These are phyloP conservation scores for Sebastes steindachneri DNA, from an alignment of 2,797 vertebrate genomes.

Conservation along the genomic window DNA sequence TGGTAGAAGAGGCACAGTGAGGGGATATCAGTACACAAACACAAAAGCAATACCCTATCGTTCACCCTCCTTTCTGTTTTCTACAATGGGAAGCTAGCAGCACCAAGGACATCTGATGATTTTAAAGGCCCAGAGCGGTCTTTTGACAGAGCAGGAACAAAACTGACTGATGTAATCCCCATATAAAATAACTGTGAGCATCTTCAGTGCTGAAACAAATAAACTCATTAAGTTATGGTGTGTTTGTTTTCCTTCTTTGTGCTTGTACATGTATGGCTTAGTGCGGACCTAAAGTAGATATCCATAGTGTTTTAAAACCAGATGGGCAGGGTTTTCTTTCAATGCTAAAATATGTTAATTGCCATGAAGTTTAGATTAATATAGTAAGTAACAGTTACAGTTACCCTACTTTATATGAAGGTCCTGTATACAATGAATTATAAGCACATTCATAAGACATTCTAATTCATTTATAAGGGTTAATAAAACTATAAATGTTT, in stretches of 20 bases:
- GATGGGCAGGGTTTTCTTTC: neutral
- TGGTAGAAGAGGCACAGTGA: slow-evolving; percentile 64
- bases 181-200: slow-evolving; percentile 96
- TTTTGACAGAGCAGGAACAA: slow-evolving; percentile 88
- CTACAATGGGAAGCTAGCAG: slow-evolving; percentile 84
- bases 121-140: slow-evolving; percentile 52
- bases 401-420: neutral
- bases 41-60: slow-evolving; percentile 95
- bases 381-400: neutral
- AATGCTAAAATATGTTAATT: neutral
- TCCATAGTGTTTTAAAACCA: neutral
- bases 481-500: neutral
- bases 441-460: neutral
- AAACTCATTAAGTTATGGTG: slow-evolving; percentile 92
- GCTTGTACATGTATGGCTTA: slow-evolving; percentile 45
- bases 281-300: slow-evolving; percentile 15
- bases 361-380: neutral
- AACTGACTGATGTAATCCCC: slow-evolving; percentile 90
- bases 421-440: neutral
- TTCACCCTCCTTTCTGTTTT: slow-evolving; percentile 90
- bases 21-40: slow-evolving; percentile 82
- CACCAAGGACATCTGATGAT: slow-evolving; percentile 69
- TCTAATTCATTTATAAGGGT: neutral
- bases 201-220: slow-evolving; percentile 95
- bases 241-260: slow-evolving; percentile 60